Evolutionary conservation across 2,113 vertebrate species (phyloP).

Genomic region (Phalacrocorax pelagicus): DNA sequence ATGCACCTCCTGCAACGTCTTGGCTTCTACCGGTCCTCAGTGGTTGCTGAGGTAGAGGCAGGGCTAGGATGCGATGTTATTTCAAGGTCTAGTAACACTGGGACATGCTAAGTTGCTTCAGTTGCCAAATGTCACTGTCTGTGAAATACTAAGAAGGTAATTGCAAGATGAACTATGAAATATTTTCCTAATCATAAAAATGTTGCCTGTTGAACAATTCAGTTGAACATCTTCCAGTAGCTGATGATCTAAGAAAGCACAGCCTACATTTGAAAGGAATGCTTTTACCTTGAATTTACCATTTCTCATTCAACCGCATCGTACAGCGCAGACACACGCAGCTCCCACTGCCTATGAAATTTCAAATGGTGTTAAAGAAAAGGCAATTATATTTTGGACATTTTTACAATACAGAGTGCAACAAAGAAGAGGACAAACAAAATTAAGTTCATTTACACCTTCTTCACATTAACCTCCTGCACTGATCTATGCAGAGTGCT

Average conservation of each 20-base stretch:
- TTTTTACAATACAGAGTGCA: background rate
- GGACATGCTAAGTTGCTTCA: background rate
- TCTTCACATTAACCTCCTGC: background rate
- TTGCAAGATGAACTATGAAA: background rate
- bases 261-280: background rate
- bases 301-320: background rate
- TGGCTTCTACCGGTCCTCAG: background rate
- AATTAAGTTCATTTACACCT: background rate
- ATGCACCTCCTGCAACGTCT: background rate
- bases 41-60: background rate
- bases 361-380: background rate
- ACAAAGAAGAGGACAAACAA: background rate
- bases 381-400: background rate
- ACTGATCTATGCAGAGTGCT: background rate
- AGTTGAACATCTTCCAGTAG: background rate
- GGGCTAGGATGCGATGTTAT: background rate
- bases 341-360: background rate
- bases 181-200: background rate
- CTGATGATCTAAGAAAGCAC: fast-evolving
- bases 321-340: background rate
- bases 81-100: background rate
- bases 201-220: background rate
- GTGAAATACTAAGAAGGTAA: background rate
- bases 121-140: background rate
- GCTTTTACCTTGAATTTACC: background rate